A percentile compares a stretch with the other conserved stretches of the same genome.
phyloP scores from a whole-genome alignment of 2,113 vertebrate species.

The Xenopus tropicalis region UCB_Xtro_10.0 CM004449.2:29062001-29062500 shows the following conservation, averaged over 20 bases:
- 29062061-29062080: neutral
- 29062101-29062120: neutral
- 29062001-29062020: no score
- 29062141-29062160: conserved; percentile 18
- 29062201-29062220: conserved; percentile 13
- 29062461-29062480: no score
- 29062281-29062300: neutral
- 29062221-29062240: neutral
- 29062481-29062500: no score
- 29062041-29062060: no score
- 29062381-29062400: neutral
- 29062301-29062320: neutral
- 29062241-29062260: neutral
- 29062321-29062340: neutral
- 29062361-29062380: no score
- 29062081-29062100: neutral
- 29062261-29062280: neutral
- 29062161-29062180: neutral
- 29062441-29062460: no score
- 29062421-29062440: no score
- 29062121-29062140: conserved; percentile 25
- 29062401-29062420: neutral
- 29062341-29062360: no score
- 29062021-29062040: no score
- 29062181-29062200: conserved; percentile 21